A percentile compares a stretch with the other conserved stretches of the same genome.
Conservation (phyloP, 2,888 invertebrate genomes). For the Ischnura elegans region DNA sequence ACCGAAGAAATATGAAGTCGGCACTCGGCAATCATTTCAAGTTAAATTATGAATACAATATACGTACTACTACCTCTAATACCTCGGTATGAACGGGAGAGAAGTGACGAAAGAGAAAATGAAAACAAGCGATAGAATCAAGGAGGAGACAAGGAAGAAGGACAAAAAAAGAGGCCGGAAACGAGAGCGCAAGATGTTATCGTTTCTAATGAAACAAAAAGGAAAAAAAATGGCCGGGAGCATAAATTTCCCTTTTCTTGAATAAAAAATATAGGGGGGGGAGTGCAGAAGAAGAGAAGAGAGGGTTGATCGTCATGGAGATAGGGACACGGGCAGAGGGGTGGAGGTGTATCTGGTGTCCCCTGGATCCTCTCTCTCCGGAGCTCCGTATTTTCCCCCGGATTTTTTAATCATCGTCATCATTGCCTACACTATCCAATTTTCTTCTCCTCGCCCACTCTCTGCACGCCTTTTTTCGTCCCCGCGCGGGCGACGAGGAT, state of each 20-base stretch:
- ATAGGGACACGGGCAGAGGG: background rate
- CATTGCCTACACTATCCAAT: background rate
- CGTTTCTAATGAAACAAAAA: slow-evolving; percentile 15
- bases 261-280: no score
- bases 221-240: slow-evolving; percentile 5
- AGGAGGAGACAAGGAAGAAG: background rate
- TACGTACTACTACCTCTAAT: no score
- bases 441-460: background rate
- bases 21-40: no score
- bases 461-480: background rate
- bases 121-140: no score
- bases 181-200: background rate
- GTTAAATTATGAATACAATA: no score
- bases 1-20: no score
- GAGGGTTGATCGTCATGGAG: no score
- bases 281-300: no score
- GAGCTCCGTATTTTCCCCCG: background rate
- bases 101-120: no score
- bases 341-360: background rate
- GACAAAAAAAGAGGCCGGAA: background rate
- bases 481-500: background rate
- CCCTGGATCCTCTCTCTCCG: background rate
- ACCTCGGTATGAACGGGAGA: no score
- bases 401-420: background rate
- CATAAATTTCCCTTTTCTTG: background rate